Evolutionary conservation across 2,888 invertebrate species (phyloP), one percentile per base, ranked within the genome.

Genomic region (Sinopyrophorus schimmeli): DNA sequence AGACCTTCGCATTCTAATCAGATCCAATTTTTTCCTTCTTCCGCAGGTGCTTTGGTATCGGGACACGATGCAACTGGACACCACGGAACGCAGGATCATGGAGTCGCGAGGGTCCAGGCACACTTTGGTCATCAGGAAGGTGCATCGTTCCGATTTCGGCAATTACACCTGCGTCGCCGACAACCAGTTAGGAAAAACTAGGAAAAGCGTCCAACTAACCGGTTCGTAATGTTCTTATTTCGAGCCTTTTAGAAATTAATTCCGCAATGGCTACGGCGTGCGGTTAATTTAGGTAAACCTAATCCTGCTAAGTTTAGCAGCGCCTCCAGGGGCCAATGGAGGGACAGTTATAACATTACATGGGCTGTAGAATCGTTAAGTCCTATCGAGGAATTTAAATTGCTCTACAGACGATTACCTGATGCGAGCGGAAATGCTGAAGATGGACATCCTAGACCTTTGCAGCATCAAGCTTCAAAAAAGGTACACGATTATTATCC

Each of bases 161-260:
- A 83, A 83, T 74, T 84, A 84, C 73, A 82, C 82, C 61, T 84
- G 84, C 71, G 80, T 82, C 56, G 84, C 84, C 34, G 83, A 84
- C 69, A 84, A 84, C 74, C 78, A 79, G 65, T 76, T 84, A 59
- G 84, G 84, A 55, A 81, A 82, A 72, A 79, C 80, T 55, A 76
- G 80, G 58, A 81, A 82, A 72, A 81, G 78, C 69, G 76, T 84
- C 55, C 80, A 82, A 72, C 73, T 84, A 64, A 83, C 83, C 70
- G 80, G 80, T 80, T 69, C 69, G 67, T 64, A 64, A 61, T 64
- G 9, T 24, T 24, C 9, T n/a, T n/a, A 5, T 24, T 20, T 11
- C 6, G 7, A 10, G 18, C 12, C 12, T 7, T 2, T 27, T 11
- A 2, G 12, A 4, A 9, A 27, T 27, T 2, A 9, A 27, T 7